phyloP scores from a whole-genome alignment of 2,113 vertebrate species.

The Callorhinus ursinus region DNA sequence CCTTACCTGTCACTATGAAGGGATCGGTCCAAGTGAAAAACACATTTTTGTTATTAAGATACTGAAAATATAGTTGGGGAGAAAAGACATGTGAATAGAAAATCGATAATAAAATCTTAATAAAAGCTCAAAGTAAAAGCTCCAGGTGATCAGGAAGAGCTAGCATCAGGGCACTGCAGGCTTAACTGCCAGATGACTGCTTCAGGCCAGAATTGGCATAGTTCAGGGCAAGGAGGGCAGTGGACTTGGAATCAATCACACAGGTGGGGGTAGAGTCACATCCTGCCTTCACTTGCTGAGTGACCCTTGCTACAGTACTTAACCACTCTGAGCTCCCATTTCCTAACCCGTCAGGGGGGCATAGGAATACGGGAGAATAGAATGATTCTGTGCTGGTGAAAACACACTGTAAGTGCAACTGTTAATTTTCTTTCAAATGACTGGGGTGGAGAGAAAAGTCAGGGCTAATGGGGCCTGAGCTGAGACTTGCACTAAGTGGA shows the following conservation, averaged over 20 bases:
- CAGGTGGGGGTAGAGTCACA: background rate
- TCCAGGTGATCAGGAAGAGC: background rate
- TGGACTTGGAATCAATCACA: background rate
- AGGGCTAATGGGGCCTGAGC: background rate
- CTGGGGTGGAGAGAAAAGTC: background rate
- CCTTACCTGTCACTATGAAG: background rate
- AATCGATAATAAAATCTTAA: background rate
- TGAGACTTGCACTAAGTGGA: background rate
- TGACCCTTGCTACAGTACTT: background rate
- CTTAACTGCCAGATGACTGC: background rate
- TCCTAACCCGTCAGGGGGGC: background rate
- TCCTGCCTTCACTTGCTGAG: background rate
- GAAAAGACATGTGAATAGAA: background rate
- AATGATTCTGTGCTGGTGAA: background rate
- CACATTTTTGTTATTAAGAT: background rate
- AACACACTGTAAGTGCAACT: background rate
- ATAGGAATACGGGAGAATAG: background rate
- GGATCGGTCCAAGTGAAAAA: background rate
- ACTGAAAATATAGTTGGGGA: background rate
- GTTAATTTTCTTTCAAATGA: slow-evolving; percentile 22
- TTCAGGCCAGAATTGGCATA: background rate
- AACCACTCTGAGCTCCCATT: background rate
- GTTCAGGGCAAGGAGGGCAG: background rate
- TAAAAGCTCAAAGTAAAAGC: background rate
- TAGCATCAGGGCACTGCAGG: background rate